A percentile compares a stretch with the other conserved stretches of the same genome.
Conservation (phyloP, 2,888 invertebrate species). For the Conus canariensis region DNA sequence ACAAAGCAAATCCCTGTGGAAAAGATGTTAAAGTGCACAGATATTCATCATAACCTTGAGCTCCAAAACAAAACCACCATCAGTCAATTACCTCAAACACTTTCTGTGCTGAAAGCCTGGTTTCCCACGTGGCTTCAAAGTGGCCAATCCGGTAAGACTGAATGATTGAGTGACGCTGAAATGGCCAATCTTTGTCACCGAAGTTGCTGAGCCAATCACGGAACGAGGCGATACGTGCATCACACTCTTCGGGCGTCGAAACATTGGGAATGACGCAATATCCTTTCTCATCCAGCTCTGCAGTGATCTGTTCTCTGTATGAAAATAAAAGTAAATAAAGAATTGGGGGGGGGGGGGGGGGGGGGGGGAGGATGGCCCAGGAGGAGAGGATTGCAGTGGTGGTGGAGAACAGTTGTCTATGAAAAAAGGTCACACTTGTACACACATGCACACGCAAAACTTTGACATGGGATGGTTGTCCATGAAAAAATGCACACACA, state of each 20-base stretch:
- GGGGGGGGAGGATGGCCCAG: not conserved
- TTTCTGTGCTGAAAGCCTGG: conserved; percentile 62
- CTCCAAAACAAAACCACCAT: too few relatives aligned
- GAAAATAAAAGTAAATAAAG: not conserved
- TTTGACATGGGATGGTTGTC: too few relatives aligned
- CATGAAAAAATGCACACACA: not conserved
- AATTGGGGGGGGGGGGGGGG: not conserved
- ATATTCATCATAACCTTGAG: too few relatives aligned
- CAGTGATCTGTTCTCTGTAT: conserved; percentile 26
- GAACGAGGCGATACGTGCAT: conserved; percentile 15
- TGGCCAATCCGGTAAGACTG: conserved; percentile 68
- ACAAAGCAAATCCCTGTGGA: too few relatives aligned
- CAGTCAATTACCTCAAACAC: conserved; percentile 58
- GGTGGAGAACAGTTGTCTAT: not conserved
- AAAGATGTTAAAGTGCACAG: too few relatives aligned
- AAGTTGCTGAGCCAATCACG: conserved; percentile 38
- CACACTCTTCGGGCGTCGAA: conserved; percentile 34
- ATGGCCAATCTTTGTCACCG: conserved; percentile 38
- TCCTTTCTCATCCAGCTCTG: conserved; percentile 31
- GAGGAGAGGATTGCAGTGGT: not conserved
- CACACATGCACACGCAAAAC: not conserved
- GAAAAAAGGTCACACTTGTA: not conserved
- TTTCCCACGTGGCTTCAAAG: conserved; percentile 67
- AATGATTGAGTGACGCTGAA: conserved; percentile 58
- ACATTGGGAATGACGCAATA: conserved; percentile 44